Evolutionary conservation across 2,888 invertebrate species (phyloP), one percentile per base, ranked within the genome.

Genomic region (Eueremaeus valkanovi): DNA sequence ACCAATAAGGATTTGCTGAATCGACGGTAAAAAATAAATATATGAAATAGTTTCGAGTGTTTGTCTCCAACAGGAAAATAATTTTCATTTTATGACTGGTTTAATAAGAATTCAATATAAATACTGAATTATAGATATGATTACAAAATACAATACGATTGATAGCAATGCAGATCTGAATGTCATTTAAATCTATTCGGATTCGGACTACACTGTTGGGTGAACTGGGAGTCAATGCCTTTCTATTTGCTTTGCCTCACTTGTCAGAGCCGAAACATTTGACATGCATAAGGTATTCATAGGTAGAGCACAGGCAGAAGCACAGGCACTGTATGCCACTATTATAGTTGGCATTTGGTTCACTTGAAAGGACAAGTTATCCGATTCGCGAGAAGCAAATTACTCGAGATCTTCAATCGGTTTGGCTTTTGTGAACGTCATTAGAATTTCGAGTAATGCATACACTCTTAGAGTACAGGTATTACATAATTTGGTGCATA

Each of bases 401-500:
- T 61, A 51, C n/a, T 13, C 6, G 27, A 13, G 29, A 21, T 66
- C 66, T 36, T 40, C 36, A 66, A 66, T 66, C 33, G 61, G 61
- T 61, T 61, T n/a, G 31, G 31, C 61, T 8, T 61, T 66, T 21
- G 66, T 66, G 66, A 66, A 33, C 36, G 21, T 66, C 66, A 66
- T 66, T 66, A 66, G 36, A 66, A 21, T 36, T 66, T 61, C 29
- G 18, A 61, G 29, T 21, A 61, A 31, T 61, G 29, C 61, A 16
- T 31, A 24, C 29, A 33, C n/a, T 61, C 16, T 55, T 9, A 55
- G 27, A n/a, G 61, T n/a, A 29, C 29, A 16, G 29, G 58, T 58
- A 13, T n/a, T 58, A 31, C 66, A 66, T 66, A 66, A 66, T 66
- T 66, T 66, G 66, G 66, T 66, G 33, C 6, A 61, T 61, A 61